phyloP scores from a whole-genome alignment of 2,113 vertebrate genomes.

The Megaceryle maxima region DNA sequence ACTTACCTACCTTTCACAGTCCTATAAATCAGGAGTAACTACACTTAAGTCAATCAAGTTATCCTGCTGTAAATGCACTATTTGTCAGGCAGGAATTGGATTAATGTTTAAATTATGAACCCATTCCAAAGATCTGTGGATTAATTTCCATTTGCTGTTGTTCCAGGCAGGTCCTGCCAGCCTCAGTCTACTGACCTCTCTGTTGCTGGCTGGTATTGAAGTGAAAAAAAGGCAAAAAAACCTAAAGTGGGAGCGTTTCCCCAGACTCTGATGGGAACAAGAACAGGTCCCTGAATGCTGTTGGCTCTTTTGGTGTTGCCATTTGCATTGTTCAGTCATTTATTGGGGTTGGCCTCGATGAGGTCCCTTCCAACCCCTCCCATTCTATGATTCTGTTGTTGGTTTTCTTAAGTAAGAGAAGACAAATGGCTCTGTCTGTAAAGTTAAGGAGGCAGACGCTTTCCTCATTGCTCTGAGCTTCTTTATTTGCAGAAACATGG shows the following conservation, averaged over 20 bases:
- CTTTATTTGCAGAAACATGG: slow-evolving; percentile 82
- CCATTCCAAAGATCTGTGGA: slow-evolving; percentile 9
- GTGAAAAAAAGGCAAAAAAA: background rate
- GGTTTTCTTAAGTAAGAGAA: background rate
- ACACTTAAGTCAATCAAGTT: background rate
- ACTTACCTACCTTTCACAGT: background rate
- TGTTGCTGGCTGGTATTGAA: background rate
- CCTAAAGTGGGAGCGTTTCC: background rate
- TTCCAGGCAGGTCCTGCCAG: background rate
- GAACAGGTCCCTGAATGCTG: background rate
- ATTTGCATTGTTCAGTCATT: background rate
- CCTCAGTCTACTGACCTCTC: background rate
- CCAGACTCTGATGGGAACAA: background rate
- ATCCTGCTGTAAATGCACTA: background rate
- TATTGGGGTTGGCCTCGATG: background rate
- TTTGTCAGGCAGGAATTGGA: slow-evolving; percentile 7
- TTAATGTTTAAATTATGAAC: background rate
- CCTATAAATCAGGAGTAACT: slow-evolving; percentile 31
- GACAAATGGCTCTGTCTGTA: background rate
- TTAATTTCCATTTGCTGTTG: slow-evolving; percentile 44
- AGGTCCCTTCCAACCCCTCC: too few species aligned
- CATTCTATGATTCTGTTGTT: background rate
- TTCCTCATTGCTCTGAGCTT: slow-evolving; percentile 19
- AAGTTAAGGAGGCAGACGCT: background rate
- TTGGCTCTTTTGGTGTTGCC: background rate